Base-by-base conservation (phyloP, 2,113 vertebrate genomes). In the Brachyhypopomus occidentalis region DNA sequence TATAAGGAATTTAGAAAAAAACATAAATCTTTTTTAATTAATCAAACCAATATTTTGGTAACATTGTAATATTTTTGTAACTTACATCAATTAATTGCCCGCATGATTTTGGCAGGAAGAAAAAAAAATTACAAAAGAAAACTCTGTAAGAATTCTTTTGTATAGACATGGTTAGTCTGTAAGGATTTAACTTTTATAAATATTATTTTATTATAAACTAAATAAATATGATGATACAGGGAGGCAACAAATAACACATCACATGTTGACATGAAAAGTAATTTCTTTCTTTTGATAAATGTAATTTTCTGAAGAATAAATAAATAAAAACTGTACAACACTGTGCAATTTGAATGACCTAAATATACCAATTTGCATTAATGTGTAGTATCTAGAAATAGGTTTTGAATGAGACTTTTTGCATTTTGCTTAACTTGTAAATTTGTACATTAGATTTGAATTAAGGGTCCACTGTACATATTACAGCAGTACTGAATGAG, bases 11-110 rank as follows among this genome's bases (percentile, higher is more conserved):
- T 63, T 66, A 92, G 92, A 92, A 91, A 86, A 91, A 91, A 90
- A 87, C 30, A 30, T 30, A 90, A 91, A 81, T 22, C 88, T 80
- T 90, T 89, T 89, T 20, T 85, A 78, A 88, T 91, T 92, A 96
- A 95, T 95, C 95, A 96, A 96, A 96, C 91, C 94, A 96, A 95
- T 94, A 93, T 94, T 94, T 95, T 92, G 92, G 96, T 94, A 95
- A 99, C 97, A 30, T 94, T 94, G 96, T 94, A 95, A 99, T 97
- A 30, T 94, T 94, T 95, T 92, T 92, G 96, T 94, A 95, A 99
- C 97, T 99, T 99, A 99, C 97, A 97, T 98, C 96, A 98, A 98
- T 95, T 98, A 97, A 99, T 98, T 98, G 97, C 96, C 96, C 97
- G 96, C 97, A 97, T 98, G 97, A 97, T 98, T 99, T 98, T 98